Base-by-base conservation (phyloP, 2,888 invertebrate genomes). In the Drosophila meridiana region DNA sequence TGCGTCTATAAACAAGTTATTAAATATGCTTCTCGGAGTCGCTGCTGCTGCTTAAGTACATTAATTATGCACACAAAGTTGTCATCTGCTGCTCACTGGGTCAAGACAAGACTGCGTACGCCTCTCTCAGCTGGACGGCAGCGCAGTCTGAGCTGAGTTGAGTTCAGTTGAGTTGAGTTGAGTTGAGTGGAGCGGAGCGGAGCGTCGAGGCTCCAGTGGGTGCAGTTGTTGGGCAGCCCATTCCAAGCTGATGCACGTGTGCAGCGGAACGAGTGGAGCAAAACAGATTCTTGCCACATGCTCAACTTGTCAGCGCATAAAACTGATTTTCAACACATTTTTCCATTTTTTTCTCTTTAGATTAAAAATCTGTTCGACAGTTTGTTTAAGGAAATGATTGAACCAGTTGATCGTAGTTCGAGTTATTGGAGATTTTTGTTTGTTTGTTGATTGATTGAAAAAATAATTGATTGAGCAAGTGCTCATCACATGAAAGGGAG, bases 1-100 rank as follows among this genome's bases (percentile, higher is more conserved):
- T 65, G 50, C 59, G 65, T 36, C 74, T 40, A 53, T 71, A 78
- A 76, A 72, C 83, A 78, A 73, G 76, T 76, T 80, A 76, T 82
- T 87, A 77, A 69, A 66, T 66, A 56, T 40, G 55, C 40, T 36
- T 13, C 38, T 53, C 42, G 47, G 57, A 56, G 36, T 26, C 53
- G 61, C 5, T 75, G 62, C 43, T 63, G 56, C 55, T 69, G 68
- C 59, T 61, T 52, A 68, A 83, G 74, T 77, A 84, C 85, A 81
- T 89, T 89, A 87, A 89, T 89, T 89, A 86, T 81, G 82, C 72
- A 58, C 64, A 61, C 69, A 67, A 55, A 63, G 69, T 89, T 85
- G 85, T 87, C 87, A 82, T 87, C 82, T 74, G 82, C 62, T 66
- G 38, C 57, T 67, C 82, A 75, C 50, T 78, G 69, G 83, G 78